These are phyloP conservation scores for Chondrilla cf. caribensis DNA, from an alignment of 37 sponge, comb jelly and placozoan species.

Conservation along the genomic window DNA sequence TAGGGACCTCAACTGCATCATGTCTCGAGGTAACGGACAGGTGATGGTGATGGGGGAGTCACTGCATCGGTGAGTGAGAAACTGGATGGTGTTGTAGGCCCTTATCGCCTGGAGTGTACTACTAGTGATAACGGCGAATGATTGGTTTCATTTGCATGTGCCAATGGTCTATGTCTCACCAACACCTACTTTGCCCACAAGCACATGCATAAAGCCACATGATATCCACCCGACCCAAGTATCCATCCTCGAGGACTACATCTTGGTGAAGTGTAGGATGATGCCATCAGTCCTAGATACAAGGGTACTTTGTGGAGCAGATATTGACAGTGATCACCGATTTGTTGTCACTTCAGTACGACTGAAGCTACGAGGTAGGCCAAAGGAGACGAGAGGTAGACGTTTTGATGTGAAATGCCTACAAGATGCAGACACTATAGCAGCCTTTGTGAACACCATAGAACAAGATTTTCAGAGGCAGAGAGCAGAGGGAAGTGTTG, in stretches of 20 bases:
- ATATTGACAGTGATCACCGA: constrained; percentile 20
- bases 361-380: background rate
- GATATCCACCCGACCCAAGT: background rate
- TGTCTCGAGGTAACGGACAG: constrained; percentile 8
- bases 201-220: constrained; percentile 7
- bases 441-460: background rate
- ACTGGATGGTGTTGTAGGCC: constrained; percentile 1
- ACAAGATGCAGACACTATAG: background rate
- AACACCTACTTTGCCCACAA: constrained; percentile 12
- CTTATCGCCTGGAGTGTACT: background rate
- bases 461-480: background rate
- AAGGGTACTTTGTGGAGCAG: background rate
- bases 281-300: constrained; percentile 6
- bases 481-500: constrained; percentile 1
- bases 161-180: constrained; percentile 1
- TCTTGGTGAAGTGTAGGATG: background rate
- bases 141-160: constrained; percentile 17
- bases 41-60: constrained; percentile 2
- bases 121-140: constrained; percentile 18
- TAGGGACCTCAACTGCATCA: constrained; percentile 1
- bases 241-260: background rate
- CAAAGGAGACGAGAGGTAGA: background rate
- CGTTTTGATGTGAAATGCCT: constrained; percentile 5
- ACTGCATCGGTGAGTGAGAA: constrained; percentile 3
- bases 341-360: too few relatives aligned